Conservation (phyloP, 2,888 invertebrate genomes). For the Priapulus caudatus region DNA sequence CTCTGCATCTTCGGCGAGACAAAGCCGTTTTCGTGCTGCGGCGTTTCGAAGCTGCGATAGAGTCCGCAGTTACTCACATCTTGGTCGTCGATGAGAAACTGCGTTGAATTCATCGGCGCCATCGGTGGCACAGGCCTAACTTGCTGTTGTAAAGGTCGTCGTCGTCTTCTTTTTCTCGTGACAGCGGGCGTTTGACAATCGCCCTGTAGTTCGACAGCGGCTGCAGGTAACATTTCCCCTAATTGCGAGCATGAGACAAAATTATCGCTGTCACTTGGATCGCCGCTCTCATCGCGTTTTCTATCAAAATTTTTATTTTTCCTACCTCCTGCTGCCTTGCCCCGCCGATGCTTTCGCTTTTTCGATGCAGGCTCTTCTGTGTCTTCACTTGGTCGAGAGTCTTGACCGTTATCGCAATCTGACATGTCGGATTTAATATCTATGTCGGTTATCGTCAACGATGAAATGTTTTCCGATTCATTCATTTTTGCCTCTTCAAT, state of each 20-base stretch:
- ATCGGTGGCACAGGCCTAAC: neutral
- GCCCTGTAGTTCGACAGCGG: too few relatives aligned
- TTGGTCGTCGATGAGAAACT: neutral
- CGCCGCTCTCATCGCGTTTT: neutral
- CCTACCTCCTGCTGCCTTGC: neutral
- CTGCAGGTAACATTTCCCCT: neutral
- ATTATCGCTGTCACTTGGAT: neutral
- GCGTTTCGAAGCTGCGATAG: neutral
- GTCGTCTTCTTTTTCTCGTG: neutral
- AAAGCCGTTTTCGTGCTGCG: neutral
- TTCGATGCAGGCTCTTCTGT: neutral
- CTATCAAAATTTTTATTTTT: neutral
- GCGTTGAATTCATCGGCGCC: neutral
- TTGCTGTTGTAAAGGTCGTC: neutral
- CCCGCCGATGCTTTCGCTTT: neutral
- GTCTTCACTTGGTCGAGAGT: neutral
- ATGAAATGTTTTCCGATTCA: too few relatives aligned
- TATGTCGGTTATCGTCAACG: too few relatives aligned
- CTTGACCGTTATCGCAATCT: too few relatives aligned
- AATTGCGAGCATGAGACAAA: too few relatives aligned
- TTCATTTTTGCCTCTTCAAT: too few relatives aligned
- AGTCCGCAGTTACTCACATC: neutral
- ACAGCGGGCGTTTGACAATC: neutral
- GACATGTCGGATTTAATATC: too few relatives aligned
- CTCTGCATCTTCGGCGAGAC: neutral